These are phyloP conservation scores for Rhinogobius similis DNA, from an alignment of 2,113 vertebrate species.

Conservation along the genomic window DNA sequence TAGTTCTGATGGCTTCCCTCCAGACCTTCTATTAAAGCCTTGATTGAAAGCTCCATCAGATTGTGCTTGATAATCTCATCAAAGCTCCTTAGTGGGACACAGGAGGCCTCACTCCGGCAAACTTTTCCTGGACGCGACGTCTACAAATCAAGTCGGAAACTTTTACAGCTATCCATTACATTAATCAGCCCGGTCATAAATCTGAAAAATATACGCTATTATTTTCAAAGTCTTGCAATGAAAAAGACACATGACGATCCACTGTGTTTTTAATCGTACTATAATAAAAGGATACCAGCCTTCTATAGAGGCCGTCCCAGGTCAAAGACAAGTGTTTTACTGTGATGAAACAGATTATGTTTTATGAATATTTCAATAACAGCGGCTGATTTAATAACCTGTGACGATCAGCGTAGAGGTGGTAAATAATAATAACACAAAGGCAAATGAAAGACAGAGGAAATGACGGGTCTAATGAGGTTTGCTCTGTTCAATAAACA, in stretches of 20 bases:
- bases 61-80: conserved; percentile 9
- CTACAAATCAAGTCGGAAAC: conserved; percentile 9
- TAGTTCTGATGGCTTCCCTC: neutral
- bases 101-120: neutral
- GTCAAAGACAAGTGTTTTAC: conserved; percentile 1
- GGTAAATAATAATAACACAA: conserved; percentile 12
- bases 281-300: neutral
- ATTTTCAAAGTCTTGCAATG: conserved; percentile 1
- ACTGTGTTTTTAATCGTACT: neutral
- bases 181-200: neutral
- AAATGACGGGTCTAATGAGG: conserved; percentile 1
- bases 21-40: neutral
- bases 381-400: neutral
- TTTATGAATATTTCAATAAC: conserved; percentile 9
- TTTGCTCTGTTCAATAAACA: conserved; percentile 6
- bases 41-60: conserved; percentile 7
- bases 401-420: neutral
- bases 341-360: neutral
- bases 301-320: neutral
- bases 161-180: conserved; percentile 12
- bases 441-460: conserved; percentile 5
- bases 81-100: neutral
- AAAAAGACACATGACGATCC: neutral
- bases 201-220: neutral
- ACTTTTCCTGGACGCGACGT: conserved; percentile 1